Base-by-base conservation (phyloP, 2,888 invertebrate genomes). In the Podabrus alpinus region DNA sequence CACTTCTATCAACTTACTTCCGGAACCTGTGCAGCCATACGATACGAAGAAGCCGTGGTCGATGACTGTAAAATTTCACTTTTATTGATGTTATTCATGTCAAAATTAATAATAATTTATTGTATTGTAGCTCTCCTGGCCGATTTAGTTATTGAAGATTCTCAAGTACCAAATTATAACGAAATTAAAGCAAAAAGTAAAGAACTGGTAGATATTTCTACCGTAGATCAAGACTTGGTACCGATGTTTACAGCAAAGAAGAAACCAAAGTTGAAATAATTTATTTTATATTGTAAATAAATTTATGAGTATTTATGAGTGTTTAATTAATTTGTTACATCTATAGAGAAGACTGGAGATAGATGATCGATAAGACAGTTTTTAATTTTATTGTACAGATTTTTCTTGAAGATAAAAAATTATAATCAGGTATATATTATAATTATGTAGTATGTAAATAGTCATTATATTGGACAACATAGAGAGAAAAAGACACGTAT, bases 161-260 rank as follows among this genome's bases (percentile, higher is more conserved):
- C 71, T 15, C 19, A 59, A 13, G 75, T 77, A 21, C 77, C 75
- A 15, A 75, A 68, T 9, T 73, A 74, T 29, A 5, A 21, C 9
- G 77, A 77, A 15, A 73, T 77, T 15, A 77, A 77, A 73, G 69
- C 72, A 24, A 75, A 68, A 24, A 77, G 77, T 16, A 70, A 72
- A 21, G 68, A 77, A 19, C 10, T 77, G 45, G 73, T 74, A 10
- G 75, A 72, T 25, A 61, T 73, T 3, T 64, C 59, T 17, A 71
- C 74, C 1, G 25, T 75, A 11, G 69, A 77, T 59, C 69, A 72
- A 60, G 77, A 77, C 24, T 60, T 69, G n/a, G 21, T 74, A 10
- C 72, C 72, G 1, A 60, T 68, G 62, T 24, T 70, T 61, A n/a
- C 71, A 9, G 21, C 68, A 15, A 71, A 72, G 72, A 74, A 72